These are phyloP conservation scores for Enteromius thamalakanensis DNA, from an alignment of 2,797 vertebrate genomes.

Conservation along the genomic window DNA sequence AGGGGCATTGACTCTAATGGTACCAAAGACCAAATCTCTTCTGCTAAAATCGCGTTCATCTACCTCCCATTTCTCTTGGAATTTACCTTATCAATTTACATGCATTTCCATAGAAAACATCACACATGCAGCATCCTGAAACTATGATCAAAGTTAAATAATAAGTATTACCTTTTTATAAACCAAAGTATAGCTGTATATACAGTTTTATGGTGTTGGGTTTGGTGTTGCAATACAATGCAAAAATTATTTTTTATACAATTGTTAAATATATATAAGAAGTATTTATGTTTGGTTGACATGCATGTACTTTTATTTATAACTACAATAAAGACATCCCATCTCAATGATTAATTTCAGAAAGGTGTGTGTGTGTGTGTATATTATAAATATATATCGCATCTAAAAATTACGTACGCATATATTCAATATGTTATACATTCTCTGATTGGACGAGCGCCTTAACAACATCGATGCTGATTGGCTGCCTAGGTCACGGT, in stretches of 20 bases:
- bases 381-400: neutral
- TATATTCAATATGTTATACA: neutral
- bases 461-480: slow-evolving; percentile 62
- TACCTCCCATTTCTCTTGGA: slow-evolving; percentile 29
- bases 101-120: neutral
- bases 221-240: slow-evolving; percentile 50
- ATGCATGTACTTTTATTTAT: slow-evolving; percentile 9
- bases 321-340: slow-evolving; percentile 10
- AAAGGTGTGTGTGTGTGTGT: neutral
- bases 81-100: neutral
- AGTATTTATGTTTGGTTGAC: slow-evolving; percentile 17
- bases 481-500: slow-evolving; percentile 60
- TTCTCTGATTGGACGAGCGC: slow-evolving; percentile 61
- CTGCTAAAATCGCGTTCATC: slow-evolving; percentile 3
- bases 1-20: slow-evolving; percentile 50
- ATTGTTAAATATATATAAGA: slow-evolving; percentile 22
- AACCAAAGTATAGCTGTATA: slow-evolving; percentile 44
- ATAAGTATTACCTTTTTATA: slow-evolving; percentile 45
- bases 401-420: neutral
- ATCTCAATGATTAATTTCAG: neutral
- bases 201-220: slow-evolving; percentile 42
- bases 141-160: neutral
- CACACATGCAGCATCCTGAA: slow-evolving; percentile 1
- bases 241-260: slow-evolving; percentile 61
- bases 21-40: slow-evolving; percentile 44